Evolutionary conservation across 1,140 invertebrate genomes (phyloP).

Genomic region (Bombus fervidus): DNA sequence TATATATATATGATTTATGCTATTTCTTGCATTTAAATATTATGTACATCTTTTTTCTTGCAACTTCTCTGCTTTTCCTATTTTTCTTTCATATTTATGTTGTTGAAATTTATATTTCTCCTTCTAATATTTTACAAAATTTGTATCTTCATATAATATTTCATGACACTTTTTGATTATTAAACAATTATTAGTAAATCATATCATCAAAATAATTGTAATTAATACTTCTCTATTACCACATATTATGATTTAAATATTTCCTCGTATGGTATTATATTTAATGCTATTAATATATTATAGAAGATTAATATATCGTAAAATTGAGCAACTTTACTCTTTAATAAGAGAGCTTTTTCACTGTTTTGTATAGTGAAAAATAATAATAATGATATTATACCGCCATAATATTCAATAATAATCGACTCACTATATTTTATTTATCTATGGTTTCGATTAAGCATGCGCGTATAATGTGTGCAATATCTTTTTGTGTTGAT

Average conservation of each 20-base stretch:
- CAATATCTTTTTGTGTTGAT: background rate
- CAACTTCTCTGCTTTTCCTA: background rate
- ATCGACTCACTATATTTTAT: conserved; percentile 19
- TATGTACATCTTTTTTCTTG: too few species aligned
- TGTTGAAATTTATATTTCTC: background rate
- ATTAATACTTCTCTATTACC: background rate
- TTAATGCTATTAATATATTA: background rate
- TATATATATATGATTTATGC: too few species aligned
- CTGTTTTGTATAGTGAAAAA: background rate
- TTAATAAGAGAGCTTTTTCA: background rate
- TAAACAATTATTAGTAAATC: background rate
- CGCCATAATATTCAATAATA: conserved; percentile 21
- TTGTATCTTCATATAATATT: background rate
- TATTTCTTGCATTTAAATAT: too few species aligned
- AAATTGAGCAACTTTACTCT: background rate
- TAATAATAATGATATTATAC: background rate
- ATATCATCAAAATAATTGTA: background rate
- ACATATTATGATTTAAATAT: background rate
- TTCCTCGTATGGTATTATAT: background rate
- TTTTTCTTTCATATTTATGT: background rate
- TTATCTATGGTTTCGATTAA: conserved; percentile 38
- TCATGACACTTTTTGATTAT: background rate
- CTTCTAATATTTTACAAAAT: background rate
- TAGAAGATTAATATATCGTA: background rate
- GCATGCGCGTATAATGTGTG: conserved; percentile 20